Percentiles rank a stretch among this genome's conserved stretches.
Conservation (phyloP, 2,797 vertebrate species). For the Peromyscus eremicus region DNA sequence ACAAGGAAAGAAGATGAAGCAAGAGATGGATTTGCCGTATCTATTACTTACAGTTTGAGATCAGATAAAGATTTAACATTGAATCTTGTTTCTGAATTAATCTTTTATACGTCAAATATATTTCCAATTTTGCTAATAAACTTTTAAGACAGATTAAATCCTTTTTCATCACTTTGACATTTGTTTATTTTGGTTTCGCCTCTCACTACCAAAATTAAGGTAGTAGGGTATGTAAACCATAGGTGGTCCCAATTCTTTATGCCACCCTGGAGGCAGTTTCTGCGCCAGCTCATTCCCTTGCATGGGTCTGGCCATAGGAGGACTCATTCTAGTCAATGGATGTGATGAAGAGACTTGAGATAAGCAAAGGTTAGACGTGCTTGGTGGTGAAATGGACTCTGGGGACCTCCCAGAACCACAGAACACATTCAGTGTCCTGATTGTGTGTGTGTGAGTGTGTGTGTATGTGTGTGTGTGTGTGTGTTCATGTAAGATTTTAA, state of each 20-base stretch:
- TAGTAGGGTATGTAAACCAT: background rate
- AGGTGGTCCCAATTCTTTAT: background rate
- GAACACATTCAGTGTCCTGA: background rate
- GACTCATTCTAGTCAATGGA: background rate
- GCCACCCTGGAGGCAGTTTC: background rate
- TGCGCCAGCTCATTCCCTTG: background rate
- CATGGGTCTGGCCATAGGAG: background rate
- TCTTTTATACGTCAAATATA: background rate
- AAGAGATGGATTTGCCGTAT: background rate
- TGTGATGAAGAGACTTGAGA: background rate
- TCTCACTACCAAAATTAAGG: background rate
- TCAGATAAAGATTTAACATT: background rate
- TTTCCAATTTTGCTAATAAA: background rate
- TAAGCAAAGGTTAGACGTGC: background rate
- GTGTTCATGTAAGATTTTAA: background rate
- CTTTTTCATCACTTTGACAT: background rate
- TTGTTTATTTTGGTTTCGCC: constrained; percentile 22
- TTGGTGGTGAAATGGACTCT: background rate
- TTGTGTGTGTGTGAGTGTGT: too few species aligned
- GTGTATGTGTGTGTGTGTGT: background rate
- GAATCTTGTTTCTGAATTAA: background rate
- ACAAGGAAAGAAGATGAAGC: background rate
- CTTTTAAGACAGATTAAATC: constrained; percentile 19
- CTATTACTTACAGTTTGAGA: constrained; percentile 1
- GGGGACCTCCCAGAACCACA: background rate